These are phyloP conservation scores for Zeugodacus cucurbitae DNA, from an alignment of 1,140 invertebrate species.

Conservation along the genomic window DNA sequence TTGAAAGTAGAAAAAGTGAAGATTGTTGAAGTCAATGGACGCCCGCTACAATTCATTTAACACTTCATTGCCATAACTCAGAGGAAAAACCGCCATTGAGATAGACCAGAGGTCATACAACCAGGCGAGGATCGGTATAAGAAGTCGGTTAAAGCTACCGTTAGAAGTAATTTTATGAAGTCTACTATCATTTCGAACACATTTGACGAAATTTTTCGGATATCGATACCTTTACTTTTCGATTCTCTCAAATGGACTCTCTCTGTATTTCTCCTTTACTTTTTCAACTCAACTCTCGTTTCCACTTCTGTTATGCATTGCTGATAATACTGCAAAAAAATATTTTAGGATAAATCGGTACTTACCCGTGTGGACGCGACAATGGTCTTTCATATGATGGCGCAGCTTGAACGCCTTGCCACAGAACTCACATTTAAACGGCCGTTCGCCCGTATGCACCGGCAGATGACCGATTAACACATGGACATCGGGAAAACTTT, in stretches of 20 bases:
- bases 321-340: neutral
- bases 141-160: too few species aligned
- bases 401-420: conserved; percentile 89
- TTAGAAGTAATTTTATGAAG: too few species aligned
- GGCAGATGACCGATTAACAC: conserved; percentile 86
- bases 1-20: too few species aligned
- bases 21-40: too few species aligned
- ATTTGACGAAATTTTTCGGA: too few species aligned
- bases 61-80: too few species aligned
- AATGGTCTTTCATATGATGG: conserved; percentile 94
- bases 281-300: neutral
- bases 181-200: too few species aligned
- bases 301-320: neutral
- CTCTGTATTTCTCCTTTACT: neutral
- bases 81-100: too few species aligned
- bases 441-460: conserved; percentile 87
- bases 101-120: too few species aligned
- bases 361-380: conserved; percentile 86
- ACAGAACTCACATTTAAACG: conserved; percentile 92
- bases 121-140: too few species aligned
- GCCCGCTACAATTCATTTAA: too few species aligned
- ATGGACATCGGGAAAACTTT: conserved; percentile 88
- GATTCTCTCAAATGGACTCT: neutral
- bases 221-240: neutral
- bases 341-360: neutral